phyloP scores from a whole-genome alignment of 1,140 invertebrate species.

The Drosophila equinoxialis region DNA sequence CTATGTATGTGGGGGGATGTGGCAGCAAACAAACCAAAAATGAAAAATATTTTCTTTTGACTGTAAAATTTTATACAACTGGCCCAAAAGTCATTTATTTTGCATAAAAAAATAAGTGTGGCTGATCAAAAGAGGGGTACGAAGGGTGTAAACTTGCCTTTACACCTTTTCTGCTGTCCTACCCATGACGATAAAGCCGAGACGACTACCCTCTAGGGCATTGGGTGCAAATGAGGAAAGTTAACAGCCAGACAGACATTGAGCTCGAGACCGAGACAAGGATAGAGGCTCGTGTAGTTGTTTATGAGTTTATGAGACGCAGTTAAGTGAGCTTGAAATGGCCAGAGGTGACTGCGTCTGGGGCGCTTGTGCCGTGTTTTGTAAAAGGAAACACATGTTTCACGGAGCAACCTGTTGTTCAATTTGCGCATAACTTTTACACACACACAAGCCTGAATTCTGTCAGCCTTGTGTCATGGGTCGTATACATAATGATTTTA shows the following conservation, averaged over 20 bases:
- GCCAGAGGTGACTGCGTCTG: slow-evolving; percentile 35
- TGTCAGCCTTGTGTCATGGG: slow-evolving; percentile 28
- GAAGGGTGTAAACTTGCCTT: background rate
- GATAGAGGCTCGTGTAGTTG: slow-evolving; percentile 32
- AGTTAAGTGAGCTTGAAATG: slow-evolving; percentile 47
- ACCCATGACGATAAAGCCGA: background rate
- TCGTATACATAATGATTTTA: slow-evolving; percentile 18
- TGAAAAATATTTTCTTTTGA: slow-evolving; percentile 6
- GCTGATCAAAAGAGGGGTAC: background rate
- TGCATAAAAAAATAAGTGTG: slow-evolving; percentile 47
- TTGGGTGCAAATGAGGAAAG: slow-evolving; percentile 72
- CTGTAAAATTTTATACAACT: slow-evolving; percentile 48
- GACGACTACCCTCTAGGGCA: slow-evolving; percentile 40
- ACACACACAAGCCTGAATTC: background rate
- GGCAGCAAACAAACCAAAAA: slow-evolving; percentile 3
- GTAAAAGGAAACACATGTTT: slow-evolving; percentile 50
- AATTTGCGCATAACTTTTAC: slow-evolving; percentile 44
- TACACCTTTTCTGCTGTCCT: background rate
- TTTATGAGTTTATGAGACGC: slow-evolving; percentile 63
- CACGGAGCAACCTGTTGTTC: slow-evolving; percentile 64
- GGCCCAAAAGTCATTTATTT: slow-evolving; percentile 56
- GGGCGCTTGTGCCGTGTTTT: slow-evolving; percentile 8
- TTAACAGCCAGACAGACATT: slow-evolving; percentile 26
- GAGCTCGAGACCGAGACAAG: too few species aligned
- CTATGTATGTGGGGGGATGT: slow-evolving; percentile 1